Conservation (phyloP, 1,140 invertebrate genomes). For the Plodia interpunctella region DNA sequence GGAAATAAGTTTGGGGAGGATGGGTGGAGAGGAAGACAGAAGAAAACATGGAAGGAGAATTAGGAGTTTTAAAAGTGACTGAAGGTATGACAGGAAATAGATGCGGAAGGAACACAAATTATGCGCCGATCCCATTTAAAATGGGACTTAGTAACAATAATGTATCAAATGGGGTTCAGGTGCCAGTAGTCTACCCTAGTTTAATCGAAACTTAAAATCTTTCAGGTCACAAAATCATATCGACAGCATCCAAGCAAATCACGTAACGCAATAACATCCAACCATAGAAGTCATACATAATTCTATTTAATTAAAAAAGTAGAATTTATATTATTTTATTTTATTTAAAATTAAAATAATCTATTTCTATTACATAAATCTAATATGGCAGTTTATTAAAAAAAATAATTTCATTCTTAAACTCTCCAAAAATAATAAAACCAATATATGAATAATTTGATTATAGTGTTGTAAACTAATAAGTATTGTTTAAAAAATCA, state of each 20-base stretch:
- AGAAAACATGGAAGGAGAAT: no score
- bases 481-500: constrained; percentile 62
- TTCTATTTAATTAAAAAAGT: constrained; percentile 8
- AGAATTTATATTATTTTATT: constrained; percentile 11
- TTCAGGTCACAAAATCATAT: not conserved
- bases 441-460: constrained; percentile 6
- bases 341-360: constrained; percentile 9
- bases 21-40: no score
- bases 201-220: not conserved
- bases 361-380: constrained; percentile 11
- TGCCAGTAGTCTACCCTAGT: no score
- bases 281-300: constrained; percentile 9
- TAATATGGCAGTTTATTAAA: constrained; percentile 18
- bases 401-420: constrained; percentile 10
- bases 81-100: no score
- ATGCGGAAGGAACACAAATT: no score
- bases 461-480: constrained; percentile 26
- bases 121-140: no score
- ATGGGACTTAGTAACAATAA: no score
- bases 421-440: constrained; percentile 11
- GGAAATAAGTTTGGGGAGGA: no score
- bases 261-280: constrained; percentile 1
- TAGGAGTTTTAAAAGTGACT: no score
- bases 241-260: constrained; percentile 16
- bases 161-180: no score